Evolutionary conservation across 2,888 invertebrate species (phyloP), one percentile per base, ranked within the genome.

Genomic region (Trichopria drosophilae): DNA sequence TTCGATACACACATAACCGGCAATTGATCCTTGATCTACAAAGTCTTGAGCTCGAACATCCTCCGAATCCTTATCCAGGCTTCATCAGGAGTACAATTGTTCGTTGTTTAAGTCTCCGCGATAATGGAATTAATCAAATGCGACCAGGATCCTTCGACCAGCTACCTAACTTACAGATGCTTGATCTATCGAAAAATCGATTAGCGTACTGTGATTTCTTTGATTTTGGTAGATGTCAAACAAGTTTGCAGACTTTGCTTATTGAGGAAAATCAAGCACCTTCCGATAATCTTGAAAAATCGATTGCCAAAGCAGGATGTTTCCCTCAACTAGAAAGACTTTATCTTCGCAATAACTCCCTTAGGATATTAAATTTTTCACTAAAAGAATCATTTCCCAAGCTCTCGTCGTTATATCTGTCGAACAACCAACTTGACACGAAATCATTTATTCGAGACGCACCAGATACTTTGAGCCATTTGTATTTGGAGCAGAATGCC

Each of bases 141-240:
- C n/a, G 51, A 6, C 36, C 47, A 4, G 59, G 56, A 9, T 58
- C 60, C 1, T 68, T 68, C 46, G 57, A 57, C 15, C 51, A 45
- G 9, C 15, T 69, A 10, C 62, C 64, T 3, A 64, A 61, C 51
- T 31, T 69, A 3, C 49, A 59, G 26, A 65, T 62, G 42, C 58
- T 69, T 16, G 67, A 65, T 43, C 45, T 69, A 4, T 65, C 68
- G 1, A 59, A 59, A 16, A 69, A 69, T 47, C 52, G 61, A 4
- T 53, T 68, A 9, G 54, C 64, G 16, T 56, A 60, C 15, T 67
- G 66, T 23, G 59, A 65, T 35, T 37, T 68, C 4, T 41, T 64
- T n/a, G 55, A 57, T n/a, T 65, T 64, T 18, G 63, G 64, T 5
- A 50, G 59, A 15, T 59, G 61, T 28, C 48, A 58, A 12, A 12